Evolutionary conservation across 2,888 invertebrate genomes (phyloP).

Genomic region (Bedellia somnulentella): DNA sequence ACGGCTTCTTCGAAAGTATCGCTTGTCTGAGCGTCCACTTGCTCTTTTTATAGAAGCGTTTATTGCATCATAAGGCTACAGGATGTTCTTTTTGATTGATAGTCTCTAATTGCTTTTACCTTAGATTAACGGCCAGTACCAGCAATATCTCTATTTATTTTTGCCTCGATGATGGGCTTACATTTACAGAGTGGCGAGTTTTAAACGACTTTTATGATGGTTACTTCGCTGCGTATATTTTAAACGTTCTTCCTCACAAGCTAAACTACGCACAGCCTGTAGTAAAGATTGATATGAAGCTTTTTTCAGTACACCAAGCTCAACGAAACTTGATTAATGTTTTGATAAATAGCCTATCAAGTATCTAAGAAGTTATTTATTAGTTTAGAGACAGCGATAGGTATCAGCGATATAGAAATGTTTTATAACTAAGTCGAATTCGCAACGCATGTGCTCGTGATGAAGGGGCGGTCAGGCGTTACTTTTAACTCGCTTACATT

Average conservation of each 20-base stretch:
- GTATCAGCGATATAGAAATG: slow-evolving; percentile 15
- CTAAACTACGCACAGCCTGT: no score
- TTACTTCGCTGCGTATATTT: no score
- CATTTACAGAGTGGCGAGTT: no score
- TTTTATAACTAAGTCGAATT: slow-evolving; percentile 1
- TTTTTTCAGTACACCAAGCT: no score
- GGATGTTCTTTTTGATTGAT: slow-evolving; percentile 7
- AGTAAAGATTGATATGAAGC: no score
- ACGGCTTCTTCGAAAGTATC: no score
- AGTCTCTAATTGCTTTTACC: slow-evolving; percentile 8
- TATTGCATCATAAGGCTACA: slow-evolving; percentile 5
- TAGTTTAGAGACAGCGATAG: slow-evolving; percentile 30
- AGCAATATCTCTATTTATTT: slow-evolving; percentile 3
- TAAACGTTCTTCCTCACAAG: no score
- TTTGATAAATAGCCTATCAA: no score
- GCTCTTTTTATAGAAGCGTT: slow-evolving; percentile 3
- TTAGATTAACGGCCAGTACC: not conserved
- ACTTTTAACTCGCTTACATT: slow-evolving; percentile 2
- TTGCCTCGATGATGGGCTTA: not conserved
- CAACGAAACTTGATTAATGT: no score
- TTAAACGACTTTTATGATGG: no score
- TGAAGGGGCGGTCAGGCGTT: not conserved
- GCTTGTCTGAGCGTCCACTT: no score
- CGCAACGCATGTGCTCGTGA: not conserved
- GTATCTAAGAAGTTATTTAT: no score